Evolutionary conservation across 2,113 vertebrate species (phyloP).

Genomic region (Peromyscus maniculatus): DNA sequence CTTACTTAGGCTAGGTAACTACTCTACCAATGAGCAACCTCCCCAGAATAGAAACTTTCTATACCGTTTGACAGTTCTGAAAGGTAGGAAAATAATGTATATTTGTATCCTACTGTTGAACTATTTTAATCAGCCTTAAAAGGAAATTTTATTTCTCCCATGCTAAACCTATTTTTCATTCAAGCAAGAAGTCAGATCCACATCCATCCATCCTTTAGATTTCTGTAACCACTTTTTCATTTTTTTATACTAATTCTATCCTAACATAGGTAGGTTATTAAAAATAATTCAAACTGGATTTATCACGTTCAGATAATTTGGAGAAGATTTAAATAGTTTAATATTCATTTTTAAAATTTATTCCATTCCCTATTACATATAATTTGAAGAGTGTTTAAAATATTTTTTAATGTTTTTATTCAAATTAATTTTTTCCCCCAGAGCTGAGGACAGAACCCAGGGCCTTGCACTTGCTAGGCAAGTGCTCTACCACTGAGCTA

Average conservation of each 20-base stretch:
- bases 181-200: neutral
- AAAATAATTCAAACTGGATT: slow-evolving; percentile 50
- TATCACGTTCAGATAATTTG: slow-evolving; percentile 45
- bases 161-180: neutral
- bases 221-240: neutral
- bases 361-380: neutral
- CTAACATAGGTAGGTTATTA: neutral
- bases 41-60: neutral
- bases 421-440: neutral
- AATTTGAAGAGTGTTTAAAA: neutral
- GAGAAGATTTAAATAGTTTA: slow-evolving; percentile 50
- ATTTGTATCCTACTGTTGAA: neutral
- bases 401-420: neutral
- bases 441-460: too few species aligned
- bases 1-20: neutral
- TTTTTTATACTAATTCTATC: slow-evolving; percentile 49
- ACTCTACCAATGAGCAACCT: neutral
- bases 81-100: neutral
- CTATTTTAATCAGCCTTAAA: slow-evolving; percentile 39
- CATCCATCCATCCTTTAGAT: neutral
- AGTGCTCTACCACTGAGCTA: too few species aligned
- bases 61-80: neutral
- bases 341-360: slow-evolving; percentile 40
- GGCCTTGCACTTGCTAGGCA: too few species aligned
- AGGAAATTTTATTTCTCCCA: slow-evolving; percentile 17